Evolutionary conservation across 2,797 vertebrate genomes (phyloP).

Genomic region (Neostethus bicornis): DNA sequence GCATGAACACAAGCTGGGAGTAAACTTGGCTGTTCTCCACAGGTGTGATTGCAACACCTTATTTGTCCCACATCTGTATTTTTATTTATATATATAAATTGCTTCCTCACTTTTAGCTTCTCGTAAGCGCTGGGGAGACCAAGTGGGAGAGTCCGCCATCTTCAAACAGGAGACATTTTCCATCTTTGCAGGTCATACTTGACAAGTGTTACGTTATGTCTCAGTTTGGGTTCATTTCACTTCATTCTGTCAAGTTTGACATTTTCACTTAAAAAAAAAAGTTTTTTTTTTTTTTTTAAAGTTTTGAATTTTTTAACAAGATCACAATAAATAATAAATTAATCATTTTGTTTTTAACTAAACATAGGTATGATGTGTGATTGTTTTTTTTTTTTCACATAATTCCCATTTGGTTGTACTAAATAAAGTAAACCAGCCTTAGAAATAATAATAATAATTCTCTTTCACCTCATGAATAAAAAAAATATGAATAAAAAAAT

Average conservation of each 20-base stretch:
- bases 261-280: conserved; percentile 24
- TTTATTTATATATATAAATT: conserved; percentile 41
- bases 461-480: too few species aligned
- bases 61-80: conserved; percentile 45
- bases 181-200: conserved; percentile 40
- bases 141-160: conserved; percentile 40
- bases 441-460: too few species aligned
- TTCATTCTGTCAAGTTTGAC: conserved; percentile 8
- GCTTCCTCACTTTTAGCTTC: conserved; percentile 12
- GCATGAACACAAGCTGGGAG: conserved; percentile 11
- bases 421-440: too few species aligned
- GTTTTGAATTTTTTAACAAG: conserved; percentile 15
- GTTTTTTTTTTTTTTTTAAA: conserved; percentile 2
- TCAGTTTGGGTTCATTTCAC: conserved; percentile 15
- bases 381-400: conserved; percentile 44
- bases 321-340: conserved; percentile 37
- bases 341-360: conserved; percentile 52
- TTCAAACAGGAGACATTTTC: conserved; percentile 31
- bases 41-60: conserved; percentile 27
- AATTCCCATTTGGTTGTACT: conserved; percentile 32
- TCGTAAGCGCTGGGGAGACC: conserved; percentile 10
- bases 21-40: conserved; percentile 24
- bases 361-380: conserved; percentile 25
- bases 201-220: conserved; percentile 30
- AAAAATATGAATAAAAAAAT: conserved; percentile 49